Evolutionary conservation across 2,797 vertebrate genomes (phyloP).

Genomic region (Pogoniulus pusillus): DNA sequence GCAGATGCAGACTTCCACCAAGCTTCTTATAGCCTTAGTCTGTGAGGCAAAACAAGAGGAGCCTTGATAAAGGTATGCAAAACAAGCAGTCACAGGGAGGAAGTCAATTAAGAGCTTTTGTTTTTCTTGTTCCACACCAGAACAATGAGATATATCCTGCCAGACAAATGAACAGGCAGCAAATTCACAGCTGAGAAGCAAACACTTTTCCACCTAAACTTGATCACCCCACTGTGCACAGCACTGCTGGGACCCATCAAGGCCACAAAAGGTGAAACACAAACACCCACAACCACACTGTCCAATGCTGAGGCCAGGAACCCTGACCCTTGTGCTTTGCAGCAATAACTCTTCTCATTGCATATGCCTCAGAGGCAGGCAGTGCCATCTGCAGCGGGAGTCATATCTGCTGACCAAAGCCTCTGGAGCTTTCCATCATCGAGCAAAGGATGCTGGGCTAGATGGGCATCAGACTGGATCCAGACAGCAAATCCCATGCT

Average conservation of each 20-base stretch:
- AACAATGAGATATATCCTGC: background rate
- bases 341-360: background rate
- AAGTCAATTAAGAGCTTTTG: background rate
- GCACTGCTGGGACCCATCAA: background rate
- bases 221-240: background rate
- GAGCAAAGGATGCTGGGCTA: accelerated
- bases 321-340: background rate
- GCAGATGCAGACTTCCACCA: background rate
- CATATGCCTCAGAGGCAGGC: background rate
- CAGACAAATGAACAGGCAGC: background rate
- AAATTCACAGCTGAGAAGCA: constrained; percentile 2
- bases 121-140: background rate
- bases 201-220: background rate
- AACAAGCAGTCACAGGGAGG: background rate
- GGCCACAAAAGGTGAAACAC: background rate
- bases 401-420: background rate
- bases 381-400: accelerated
- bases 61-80: background rate
- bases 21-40: background rate
- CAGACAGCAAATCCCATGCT: background rate
- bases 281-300: accelerated
- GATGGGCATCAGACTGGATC: background rate
- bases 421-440: background rate
- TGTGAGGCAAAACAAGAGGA: background rate
- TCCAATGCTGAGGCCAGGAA: background rate